Percentiles rank a stretch among this genome's conserved stretches.
These are phyloP conservation scores for Drosophila acutilabella DNA, from an alignment of 2,888 invertebrate species.

Conservation along the genomic window DNA sequence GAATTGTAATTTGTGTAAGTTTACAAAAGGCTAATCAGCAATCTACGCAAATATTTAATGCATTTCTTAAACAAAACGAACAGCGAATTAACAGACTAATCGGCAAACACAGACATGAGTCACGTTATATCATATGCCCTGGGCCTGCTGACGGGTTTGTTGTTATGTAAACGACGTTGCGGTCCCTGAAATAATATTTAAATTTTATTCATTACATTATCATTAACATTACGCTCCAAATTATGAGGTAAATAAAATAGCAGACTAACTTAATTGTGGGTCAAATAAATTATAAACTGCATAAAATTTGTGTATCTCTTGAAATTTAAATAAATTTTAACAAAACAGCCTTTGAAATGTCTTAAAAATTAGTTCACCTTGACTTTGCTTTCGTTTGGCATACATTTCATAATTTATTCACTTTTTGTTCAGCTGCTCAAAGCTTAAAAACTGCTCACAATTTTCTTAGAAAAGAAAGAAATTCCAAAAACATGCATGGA, in stretches of 20 bases:
- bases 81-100: background rate
- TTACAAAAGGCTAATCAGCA: background rate
- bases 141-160: constrained; percentile 38
- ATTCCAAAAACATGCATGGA: constrained; percentile 4
- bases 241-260: background rate
- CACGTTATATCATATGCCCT: constrained; percentile 44
- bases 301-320: background rate
- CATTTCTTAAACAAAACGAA: background rate
- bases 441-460: background rate
- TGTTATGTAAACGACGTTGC: constrained; percentile 41
- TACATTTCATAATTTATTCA: too few relatives aligned
- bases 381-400: background rate
- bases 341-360: too few relatives aligned
- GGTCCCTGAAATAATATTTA: constrained; percentile 5
- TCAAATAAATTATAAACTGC: background rate
- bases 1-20: constrained; percentile 14
- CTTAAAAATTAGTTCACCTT: background rate
- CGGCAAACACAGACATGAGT: constrained; percentile 21
- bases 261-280: background rate
- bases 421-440: too few relatives aligned
- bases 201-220: background rate
- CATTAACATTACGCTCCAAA: background rate
- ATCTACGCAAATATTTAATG: background rate
- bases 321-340: too few relatives aligned
- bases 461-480: background rate